Base-by-base conservation (phyloP, 2,888 invertebrate species). In the Ectemnius lituratus region DNA sequence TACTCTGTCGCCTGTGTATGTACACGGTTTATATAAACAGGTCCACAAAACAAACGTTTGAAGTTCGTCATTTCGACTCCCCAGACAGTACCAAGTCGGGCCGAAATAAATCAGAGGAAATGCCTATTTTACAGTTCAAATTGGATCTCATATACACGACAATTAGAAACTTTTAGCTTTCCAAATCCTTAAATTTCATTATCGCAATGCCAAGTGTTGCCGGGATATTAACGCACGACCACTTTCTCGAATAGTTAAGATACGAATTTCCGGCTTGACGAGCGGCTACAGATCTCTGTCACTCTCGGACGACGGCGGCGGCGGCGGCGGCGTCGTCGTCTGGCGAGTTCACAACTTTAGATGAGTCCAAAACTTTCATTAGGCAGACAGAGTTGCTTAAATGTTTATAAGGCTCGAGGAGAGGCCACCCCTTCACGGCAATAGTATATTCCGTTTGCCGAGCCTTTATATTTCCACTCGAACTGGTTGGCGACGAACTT, bases 311-410 rank as follows among this genome's bases (percentile, higher is more conserved):
- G 37, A 8, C 37, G 37, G 37, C 37, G 37, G 8, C 37, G 23
- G 23, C 23, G 23, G 4, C 37, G 37, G 8, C 37, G 58, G 5
- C 52, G 58, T 60, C 67, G 61, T 37, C 52, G 52, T 59, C 66
- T 70, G 70, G 70, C 71, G 65, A 77, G 62, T 75, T 74, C 58
- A 61, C 69, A 76, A 79, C 76, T 79, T 71, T 67, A 46, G 66
- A 37, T 66, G 66, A 74, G 56, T 28, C 49, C 49, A 70, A 71
- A 67, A 66, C 67, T 66, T 62, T 68, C 69, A 69, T 65, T 70
- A 68, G 70, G 67, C 78, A 60, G 66, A 37, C 37, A 37, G 63
- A 70, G 78, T 81, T 74, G 74, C 76, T 82, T 79, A 80, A 84
- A 75, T 68, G 78, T 80, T 77, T 63, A 65, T 77, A 67, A 77